Percentiles rank a stretch among this genome's conserved stretches.
Conservation (phyloP, 2,797 vertebrate genomes). For the Leucoraja ocellata region DNA sequence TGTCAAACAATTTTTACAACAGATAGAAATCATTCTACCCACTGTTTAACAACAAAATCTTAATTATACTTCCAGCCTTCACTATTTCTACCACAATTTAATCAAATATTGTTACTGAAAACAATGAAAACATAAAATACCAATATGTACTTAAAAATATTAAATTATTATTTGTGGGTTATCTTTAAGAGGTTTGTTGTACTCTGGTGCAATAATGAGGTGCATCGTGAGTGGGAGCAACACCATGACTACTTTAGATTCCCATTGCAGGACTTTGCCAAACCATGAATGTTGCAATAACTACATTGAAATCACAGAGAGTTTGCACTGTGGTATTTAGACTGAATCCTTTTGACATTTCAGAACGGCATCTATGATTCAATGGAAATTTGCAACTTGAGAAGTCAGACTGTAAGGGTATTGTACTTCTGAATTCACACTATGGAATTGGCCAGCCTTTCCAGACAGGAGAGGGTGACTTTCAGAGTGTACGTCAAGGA, state of each 20-base stretch:
- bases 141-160: background rate
- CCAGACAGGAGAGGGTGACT: background rate
- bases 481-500: background rate
- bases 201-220: background rate
- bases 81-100: no score
- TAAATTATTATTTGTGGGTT: background rate
- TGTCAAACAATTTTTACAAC: no score
- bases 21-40: no score
- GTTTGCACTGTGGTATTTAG: background rate
- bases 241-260: background rate
- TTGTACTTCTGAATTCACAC: background rate
- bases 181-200: background rate
- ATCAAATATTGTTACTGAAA: background rate
- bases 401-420: background rate
- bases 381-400: background rate
- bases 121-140: background rate
- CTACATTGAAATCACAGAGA: background rate
- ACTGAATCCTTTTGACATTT: background rate
- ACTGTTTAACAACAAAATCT: no score
- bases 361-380: background rate
- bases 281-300: background rate
- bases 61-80: no score
- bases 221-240: background rate
- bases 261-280: background rate
- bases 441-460: background rate